Base-by-base conservation (phyloP, 2,888 invertebrate species). In the Myopa testacea region DNA sequence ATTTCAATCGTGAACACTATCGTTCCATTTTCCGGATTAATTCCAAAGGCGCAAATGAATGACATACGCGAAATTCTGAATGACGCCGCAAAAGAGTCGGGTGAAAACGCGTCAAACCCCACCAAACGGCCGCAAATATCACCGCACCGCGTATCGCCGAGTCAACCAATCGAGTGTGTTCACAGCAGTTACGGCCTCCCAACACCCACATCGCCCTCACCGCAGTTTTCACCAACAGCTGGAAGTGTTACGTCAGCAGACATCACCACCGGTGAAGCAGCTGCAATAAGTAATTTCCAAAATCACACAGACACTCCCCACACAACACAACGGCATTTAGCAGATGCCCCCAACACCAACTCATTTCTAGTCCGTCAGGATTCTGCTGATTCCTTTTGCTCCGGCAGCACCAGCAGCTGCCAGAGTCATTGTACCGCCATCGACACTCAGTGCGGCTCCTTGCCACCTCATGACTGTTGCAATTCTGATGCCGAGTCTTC, bases 401-500 rank as follows among this genome's bases (percentile, higher is more conserved):
- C 93, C 77, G 93, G 93, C 79, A 89, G 91, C 72, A 91, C 92
- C 40, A 91, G 91, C 62, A 91, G 92, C 40, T 91, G 91, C 60
- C 88, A 93, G 83, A 93, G 93, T 86, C 94, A 94, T 50, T 93
- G 93, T 79, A 93, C 93, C 86, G 93, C 93, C 85, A 88, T 89
- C 76, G 84, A 88, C 80, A 76, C 45, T 45, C 45, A 3, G 10
- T 10, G 10, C 45, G 45, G 10, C 4, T 10, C 45, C 6, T 45
- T 45, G 45, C 45, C 3, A 6, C 6, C 10, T 10, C 10, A 40
- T 26, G 62, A 60, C 37, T 67, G 58, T 19, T 14, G 12, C 34
- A 78, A 81, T 80, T 79, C 79, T 79, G 83, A 82, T 80, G 73
- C 78, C 67, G 79, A 81, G 40, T 80, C 80, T 79, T 78, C 82